Base-by-base conservation (phyloP, 2,888 invertebrate genomes). In the Dromius quadrimaculatus region DNA sequence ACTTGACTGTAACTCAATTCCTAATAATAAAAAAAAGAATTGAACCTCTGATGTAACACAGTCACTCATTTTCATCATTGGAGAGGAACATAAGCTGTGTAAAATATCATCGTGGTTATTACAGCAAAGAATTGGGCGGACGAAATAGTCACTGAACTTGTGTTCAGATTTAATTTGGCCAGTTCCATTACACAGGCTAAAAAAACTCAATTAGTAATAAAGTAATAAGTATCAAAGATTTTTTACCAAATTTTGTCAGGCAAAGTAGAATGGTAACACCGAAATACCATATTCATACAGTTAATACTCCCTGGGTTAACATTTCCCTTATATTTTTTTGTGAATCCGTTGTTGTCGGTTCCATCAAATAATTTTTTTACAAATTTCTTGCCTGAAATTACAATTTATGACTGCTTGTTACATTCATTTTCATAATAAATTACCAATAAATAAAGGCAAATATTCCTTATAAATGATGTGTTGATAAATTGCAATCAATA, bases 401-500 rank as follows among this genome's bases (percentile, higher is more conserved):
- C 15, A 15, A 17, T 19, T 19, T 6, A 4, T 8, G 19, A 47
- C 6, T 47, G 6, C 6, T 15, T 19, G n/a, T 6, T 19, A 5
- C 6, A 19, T 3, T 47, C 6, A 19, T 15, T 15, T 8, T 5
- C 11, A 41, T 9, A 41, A 41, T 13, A 54, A 54, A 13, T 59
- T 59, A 66, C 66, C 66, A 23, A 68, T 57, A 15, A 68, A 19
- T 23, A 43, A 19, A 9, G 79, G 79, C 3, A 80, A 75, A 76
- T 77, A 79, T 70, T 79, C 80, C 63, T 79, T 77, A 74, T 78
- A 79, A 15, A 76, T 70, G 41, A 79, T 78, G 66, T 79, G 79
- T 68, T 80, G 81, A 62, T 78, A 75, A 66, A 77, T 74, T 4
- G 78, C 79, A 61, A 75, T 73, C 2, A 78, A 71, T 59, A 78